phyloP scores from a whole-genome alignment of 2,113 vertebrate species.

The Athene cunicularia region DNA sequence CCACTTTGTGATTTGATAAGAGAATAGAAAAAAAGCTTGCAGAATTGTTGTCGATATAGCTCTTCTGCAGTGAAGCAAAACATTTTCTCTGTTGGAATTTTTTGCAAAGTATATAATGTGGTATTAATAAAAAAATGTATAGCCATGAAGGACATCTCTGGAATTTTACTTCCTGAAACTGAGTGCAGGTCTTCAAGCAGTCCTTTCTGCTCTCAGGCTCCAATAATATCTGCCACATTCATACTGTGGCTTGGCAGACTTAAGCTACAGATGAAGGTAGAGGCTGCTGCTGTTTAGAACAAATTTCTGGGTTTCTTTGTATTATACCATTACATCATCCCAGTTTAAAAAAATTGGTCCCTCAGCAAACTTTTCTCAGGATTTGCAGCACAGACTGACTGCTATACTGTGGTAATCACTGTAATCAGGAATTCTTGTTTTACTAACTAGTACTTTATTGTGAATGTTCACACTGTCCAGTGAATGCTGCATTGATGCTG shows the following conservation, averaged over 20 bases:
- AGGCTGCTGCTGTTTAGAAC: background rate
- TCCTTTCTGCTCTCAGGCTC: background rate
- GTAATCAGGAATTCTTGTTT: background rate
- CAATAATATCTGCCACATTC: accelerated
- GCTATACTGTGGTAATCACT: background rate
- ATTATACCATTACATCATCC: background rate
- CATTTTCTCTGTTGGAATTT: background rate
- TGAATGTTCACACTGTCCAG: background rate
- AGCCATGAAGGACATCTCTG: background rate
- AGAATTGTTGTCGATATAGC: accelerated
- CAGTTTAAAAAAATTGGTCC: background rate
- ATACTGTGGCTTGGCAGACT: background rate
- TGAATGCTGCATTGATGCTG: too few relatives aligned
- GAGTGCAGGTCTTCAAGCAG: background rate
- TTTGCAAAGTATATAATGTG: background rate
- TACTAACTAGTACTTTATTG: background rate
- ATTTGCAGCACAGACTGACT: background rate
- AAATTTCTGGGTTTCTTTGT: background rate
- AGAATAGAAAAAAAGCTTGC: background rate
- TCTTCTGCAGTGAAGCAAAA: background rate
- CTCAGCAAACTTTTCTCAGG: background rate
- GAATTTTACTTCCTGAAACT: background rate
- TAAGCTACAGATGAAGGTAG: background rate
- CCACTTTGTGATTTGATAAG: background rate
- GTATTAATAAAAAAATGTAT: background rate